phyloP scores from a whole-genome alignment of 2,888 invertebrate genomes.

The Eristalis intricaria region DNA sequence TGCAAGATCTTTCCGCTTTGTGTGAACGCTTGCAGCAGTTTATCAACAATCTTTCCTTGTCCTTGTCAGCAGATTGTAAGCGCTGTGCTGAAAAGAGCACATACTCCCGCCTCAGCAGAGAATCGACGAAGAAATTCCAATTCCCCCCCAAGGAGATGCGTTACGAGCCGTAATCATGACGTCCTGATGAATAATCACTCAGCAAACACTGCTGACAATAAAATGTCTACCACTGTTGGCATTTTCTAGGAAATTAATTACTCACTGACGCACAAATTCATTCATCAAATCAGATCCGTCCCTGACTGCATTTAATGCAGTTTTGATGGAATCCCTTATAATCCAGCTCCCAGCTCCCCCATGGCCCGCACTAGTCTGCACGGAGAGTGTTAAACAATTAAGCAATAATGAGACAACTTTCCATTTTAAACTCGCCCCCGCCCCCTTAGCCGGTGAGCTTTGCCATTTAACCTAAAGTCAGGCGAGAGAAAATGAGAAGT shows the following conservation, averaged over 20 bases:
- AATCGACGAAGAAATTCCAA: too few relatives aligned
- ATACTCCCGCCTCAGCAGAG: too few relatives aligned
- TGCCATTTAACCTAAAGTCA: constrained; percentile 11
- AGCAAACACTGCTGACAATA: neutral
- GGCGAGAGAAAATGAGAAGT: neutral
- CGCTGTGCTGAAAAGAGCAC: too few relatives aligned
- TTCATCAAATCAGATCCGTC: constrained; percentile 20
- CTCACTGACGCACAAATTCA: neutral
- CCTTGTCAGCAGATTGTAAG: too few relatives aligned
- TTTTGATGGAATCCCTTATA: constrained; percentile 21
- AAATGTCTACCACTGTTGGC: neutral
- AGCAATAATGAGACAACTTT: constrained; percentile 22
- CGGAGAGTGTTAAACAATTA: constrained; percentile 7
- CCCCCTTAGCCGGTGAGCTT: neutral
- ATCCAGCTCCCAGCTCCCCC: neutral
- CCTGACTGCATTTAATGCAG: constrained; percentile 28
- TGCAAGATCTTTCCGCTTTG: too few relatives aligned
- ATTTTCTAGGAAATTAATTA: constrained; percentile 5
- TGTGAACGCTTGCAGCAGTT: too few relatives aligned
- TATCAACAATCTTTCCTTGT: too few relatives aligned
- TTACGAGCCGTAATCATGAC: neutral
- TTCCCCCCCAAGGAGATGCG: too few relatives aligned
- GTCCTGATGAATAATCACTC: neutral
- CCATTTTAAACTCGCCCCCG: neutral
- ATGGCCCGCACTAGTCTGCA: neutral